Percentiles rank a stretch among this genome's conserved stretches.
Evolutionary conservation across 2,888 invertebrate genomes (phyloP).

Genomic region (Orchesella flavescens): DNA sequence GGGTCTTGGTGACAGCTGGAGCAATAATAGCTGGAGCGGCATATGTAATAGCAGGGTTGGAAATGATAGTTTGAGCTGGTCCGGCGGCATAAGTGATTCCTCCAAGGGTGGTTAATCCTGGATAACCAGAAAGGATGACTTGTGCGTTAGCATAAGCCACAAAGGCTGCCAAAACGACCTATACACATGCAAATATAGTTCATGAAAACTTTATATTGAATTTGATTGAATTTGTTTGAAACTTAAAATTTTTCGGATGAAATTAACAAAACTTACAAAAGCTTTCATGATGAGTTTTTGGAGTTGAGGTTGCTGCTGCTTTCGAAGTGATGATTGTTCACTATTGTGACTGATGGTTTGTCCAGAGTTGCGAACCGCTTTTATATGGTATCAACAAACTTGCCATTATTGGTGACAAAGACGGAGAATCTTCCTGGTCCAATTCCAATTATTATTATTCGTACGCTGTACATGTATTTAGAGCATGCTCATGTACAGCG

Average conservation of each 20-base stretch:
- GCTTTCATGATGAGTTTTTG: slow-evolving; percentile 59
- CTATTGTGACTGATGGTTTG: slow-evolving; percentile 50
- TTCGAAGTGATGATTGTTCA: slow-evolving; percentile 27
- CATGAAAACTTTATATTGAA: not conserved
- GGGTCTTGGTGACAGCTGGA: slow-evolving; percentile 62
- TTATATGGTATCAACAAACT: slow-evolving; percentile 29
- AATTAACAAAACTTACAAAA: slow-evolving; percentile 53
- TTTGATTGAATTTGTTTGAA: not conserved
- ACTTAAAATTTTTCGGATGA: not conserved
- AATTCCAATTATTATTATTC: not conserved
- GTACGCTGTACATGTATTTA: not conserved
- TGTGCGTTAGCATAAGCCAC: slow-evolving; percentile 60
- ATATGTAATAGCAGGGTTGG: slow-evolving; percentile 38
- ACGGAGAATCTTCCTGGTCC: slow-evolving; percentile 16
- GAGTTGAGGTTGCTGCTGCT: not conserved
- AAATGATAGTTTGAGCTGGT: not conserved
- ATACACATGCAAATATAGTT: not conserved
- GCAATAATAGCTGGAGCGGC: slow-evolving; percentile 53
- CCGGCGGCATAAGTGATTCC: slow-evolving; percentile 18
- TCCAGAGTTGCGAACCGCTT: slow-evolving; percentile 21
- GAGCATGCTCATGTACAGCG: too few relatives aligned
- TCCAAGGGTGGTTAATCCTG: slow-evolving; percentile 22
- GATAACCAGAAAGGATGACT: slow-evolving; percentile 10
- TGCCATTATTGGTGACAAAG: not conserved
- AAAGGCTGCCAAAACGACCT: slow-evolving; percentile 58